Percentiles rank a stretch among this genome's conserved stretches.
Conservation (phyloP, 2,888 invertebrate genomes). For the Trichacis sp. region DNA sequence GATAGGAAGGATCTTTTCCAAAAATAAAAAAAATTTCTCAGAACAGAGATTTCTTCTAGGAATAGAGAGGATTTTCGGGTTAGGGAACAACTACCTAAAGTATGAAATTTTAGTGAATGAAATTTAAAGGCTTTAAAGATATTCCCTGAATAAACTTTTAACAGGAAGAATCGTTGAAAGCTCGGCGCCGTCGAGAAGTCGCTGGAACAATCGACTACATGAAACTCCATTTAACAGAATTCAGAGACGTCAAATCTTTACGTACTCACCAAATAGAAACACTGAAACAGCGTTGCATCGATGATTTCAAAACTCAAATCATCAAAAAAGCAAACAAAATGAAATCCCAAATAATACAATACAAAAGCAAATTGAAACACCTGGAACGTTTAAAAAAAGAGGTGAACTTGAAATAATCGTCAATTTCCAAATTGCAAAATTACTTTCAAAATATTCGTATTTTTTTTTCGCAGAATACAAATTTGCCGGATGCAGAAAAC, state of each 20-base stretch:
- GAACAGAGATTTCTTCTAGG: too few relatives aligned
- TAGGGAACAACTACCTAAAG: too few relatives aligned
- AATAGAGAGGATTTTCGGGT: too few relatives aligned
- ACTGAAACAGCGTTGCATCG: slow-evolving; percentile 74
- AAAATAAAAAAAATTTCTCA: too few relatives aligned
- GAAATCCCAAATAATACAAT: slow-evolving; percentile 76
- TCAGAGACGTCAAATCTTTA: slow-evolving; percentile 66
- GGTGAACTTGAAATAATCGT: too few relatives aligned
- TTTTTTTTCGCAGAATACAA: slow-evolving; percentile 53
- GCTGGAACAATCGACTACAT: slow-evolving; percentile 76
- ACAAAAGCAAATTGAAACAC: slow-evolving; percentile 34
- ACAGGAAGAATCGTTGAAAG: slow-evolving; percentile 71
- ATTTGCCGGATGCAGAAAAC: slow-evolving; percentile 74
- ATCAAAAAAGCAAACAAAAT: slow-evolving; percentile 76
- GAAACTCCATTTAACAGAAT: slow-evolving; percentile 72
- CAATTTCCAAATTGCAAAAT: too few relatives aligned
- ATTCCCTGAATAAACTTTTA: not conserved
- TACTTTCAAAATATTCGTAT: not conserved
- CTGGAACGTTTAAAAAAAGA: not conserved
- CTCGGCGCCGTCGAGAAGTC: slow-evolving; percentile 73
- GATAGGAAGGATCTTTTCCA: too few relatives aligned
- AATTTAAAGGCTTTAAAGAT: too few relatives aligned
- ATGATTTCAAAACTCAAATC: slow-evolving; percentile 76
- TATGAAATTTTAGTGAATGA: too few relatives aligned
- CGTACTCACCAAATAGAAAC: slow-evolving; percentile 42